Evolutionary conservation across 1,140 invertebrate genomes (phyloP).

Genomic region (Sogatella furcifera): DNA sequence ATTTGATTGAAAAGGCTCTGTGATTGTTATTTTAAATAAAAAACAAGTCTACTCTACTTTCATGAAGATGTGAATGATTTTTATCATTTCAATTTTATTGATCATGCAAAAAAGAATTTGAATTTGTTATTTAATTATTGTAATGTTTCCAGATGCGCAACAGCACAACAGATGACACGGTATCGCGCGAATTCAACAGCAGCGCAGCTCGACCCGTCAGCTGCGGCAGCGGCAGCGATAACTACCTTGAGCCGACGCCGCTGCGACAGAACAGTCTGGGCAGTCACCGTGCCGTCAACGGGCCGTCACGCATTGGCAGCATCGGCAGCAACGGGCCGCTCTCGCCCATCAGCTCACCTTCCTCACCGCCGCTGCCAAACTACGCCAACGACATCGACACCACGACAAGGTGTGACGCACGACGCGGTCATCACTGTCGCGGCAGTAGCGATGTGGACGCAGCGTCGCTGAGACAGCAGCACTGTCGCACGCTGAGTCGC

Average conservation of each 20-base stretch:
- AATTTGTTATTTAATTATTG: no score
- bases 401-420: no score
- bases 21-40: no score
- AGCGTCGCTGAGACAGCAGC: no score
- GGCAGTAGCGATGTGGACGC: no score
- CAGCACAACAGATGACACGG: not conserved
- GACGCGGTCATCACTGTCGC: no score
- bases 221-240: not conserved
- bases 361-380: not conserved
- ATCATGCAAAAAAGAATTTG: no score
- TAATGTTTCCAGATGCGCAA: not conserved
- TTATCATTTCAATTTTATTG: no score
- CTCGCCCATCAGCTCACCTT: not conserved
- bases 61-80: no score
- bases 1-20: no score
- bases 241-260: not conserved
- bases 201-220: not conserved
- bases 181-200: not conserved
- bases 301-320: not conserved
- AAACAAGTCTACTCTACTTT: no score
- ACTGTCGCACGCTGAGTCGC: not conserved
- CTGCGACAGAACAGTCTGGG: not conserved
- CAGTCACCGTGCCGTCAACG: not conserved
- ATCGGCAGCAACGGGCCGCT: not conserved
- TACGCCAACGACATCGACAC: no score